Evolutionary conservation across 2,113 vertebrate species (phyloP).

Genomic region (Cyprinodon variegatus): DNA sequence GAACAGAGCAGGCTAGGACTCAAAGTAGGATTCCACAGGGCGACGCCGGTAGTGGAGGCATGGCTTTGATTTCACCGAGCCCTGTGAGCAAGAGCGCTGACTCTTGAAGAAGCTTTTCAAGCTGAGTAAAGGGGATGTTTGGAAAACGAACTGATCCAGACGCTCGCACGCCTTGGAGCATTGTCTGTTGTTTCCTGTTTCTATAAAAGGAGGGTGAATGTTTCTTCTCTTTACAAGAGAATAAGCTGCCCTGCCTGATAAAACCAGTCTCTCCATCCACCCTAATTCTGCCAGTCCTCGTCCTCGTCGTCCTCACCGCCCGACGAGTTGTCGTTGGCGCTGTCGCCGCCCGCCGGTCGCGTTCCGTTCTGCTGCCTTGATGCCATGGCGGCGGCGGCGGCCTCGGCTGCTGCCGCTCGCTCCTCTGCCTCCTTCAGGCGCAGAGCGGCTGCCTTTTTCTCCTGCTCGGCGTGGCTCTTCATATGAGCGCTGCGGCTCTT

Average conservation of each 20-base stretch:
- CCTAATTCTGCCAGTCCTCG: conserved; percentile 77
- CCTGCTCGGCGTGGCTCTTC: conserved; percentile 98
- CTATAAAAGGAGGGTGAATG: conserved; percentile 19
- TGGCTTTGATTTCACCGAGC: conserved; percentile 74
- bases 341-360: conserved; percentile 64
- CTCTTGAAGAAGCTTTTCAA: conserved; percentile 58
- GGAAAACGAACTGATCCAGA: conserved; percentile 18
- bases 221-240: background rate
- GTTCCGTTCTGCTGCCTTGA: conserved; percentile 77
- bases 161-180: conserved; percentile 13
- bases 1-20: conserved; percentile 18
- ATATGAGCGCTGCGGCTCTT: conserved; percentile 99
- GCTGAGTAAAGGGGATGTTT: conserved; percentile 57
- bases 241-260: background rate
- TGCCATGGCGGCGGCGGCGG: conserved; percentile 63
- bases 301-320: conserved; percentile 84
- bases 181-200: conserved; percentile 34
- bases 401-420: conserved; percentile 62
- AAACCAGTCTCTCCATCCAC: background rate
- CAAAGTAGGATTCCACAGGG: conserved; percentile 52
- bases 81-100: conserved; percentile 70
- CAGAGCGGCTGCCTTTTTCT: conserved; percentile 93
- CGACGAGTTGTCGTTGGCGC: conserved; percentile 79
- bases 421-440: conserved; percentile 86
- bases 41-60: conserved; percentile 39